phyloP scores from a whole-genome alignment of 2,888 invertebrate genomes.

The Chrysodeixis includens region DNA sequence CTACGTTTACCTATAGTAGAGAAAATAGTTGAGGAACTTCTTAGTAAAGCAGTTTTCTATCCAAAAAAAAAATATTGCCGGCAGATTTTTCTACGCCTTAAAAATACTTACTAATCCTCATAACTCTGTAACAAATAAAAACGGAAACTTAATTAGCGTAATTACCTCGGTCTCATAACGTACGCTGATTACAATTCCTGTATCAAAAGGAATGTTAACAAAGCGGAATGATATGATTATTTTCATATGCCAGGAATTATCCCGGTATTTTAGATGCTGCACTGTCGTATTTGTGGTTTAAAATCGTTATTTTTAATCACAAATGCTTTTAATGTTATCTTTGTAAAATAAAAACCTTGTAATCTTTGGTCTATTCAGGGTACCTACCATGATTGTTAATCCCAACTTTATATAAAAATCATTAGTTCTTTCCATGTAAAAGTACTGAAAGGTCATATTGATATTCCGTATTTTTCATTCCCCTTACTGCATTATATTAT shows the following conservation, averaged over 20 bases:
- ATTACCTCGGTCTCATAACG: conserved; percentile 49
- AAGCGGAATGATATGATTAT: conserved; percentile 41
- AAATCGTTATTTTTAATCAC: not conserved
- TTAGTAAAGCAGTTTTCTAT: no score
- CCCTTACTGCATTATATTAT: conserved; percentile 62
- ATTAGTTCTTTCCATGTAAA: no score
- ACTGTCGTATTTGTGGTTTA: conserved; percentile 16
- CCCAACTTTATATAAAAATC: no score
- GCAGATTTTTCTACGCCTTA: not conserved
- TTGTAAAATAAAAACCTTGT: no score
- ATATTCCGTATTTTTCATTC: no score
- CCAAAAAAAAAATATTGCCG: no score
- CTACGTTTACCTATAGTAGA: no score
- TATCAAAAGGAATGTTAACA: conserved; percentile 36
- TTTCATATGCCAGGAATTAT: conserved; percentile 36
- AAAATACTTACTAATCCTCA: conserved; percentile 12
- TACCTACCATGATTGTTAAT: no score
- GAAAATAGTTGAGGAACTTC: no score
- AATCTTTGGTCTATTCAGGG: no score
- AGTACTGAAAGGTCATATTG: no score
- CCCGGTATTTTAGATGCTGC: conserved; percentile 28
- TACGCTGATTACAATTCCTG: conserved; percentile 46
- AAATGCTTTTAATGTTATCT: not conserved
- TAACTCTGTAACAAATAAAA: conserved; percentile 23
- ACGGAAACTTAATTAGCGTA: conserved; percentile 55